These are phyloP conservation scores for Mesocricetus auratus DNA, from an alignment of 2,113 vertebrate species.

Conservation along the genomic window DNA sequence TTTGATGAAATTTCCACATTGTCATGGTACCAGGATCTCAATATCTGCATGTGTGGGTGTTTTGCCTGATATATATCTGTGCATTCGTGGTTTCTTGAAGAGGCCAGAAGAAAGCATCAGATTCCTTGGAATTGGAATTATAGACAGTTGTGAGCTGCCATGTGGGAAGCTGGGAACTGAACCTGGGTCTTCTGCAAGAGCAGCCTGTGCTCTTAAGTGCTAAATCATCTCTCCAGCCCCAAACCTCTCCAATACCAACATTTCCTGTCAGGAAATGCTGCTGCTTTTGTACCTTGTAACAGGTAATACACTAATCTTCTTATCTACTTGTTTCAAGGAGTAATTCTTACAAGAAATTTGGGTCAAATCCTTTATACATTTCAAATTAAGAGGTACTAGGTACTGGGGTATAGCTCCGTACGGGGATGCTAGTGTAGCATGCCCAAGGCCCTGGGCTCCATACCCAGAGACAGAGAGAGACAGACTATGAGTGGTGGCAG, in stretches of 20 bases:
- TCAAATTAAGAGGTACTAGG: background rate
- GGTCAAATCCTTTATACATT: background rate
- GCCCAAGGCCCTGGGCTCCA: background rate
- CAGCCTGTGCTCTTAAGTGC: background rate
- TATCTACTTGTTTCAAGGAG: background rate
- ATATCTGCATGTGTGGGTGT: background rate
- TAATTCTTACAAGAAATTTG: constrained; percentile 7
- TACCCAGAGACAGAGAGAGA: background rate
- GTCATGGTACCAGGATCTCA: background rate
- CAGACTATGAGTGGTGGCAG: background rate
- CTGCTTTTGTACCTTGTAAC: background rate
- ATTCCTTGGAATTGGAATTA: background rate
- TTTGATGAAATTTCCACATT: background rate
- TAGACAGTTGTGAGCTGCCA: background rate
- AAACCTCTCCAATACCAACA: background rate
- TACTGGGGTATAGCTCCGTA: background rate
- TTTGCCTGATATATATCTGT: background rate
- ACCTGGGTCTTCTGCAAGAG: background rate
- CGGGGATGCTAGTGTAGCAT: background rate
- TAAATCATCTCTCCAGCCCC: background rate
- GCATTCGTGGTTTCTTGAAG: background rate
- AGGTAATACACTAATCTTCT: background rate
- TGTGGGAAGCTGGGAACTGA: background rate
- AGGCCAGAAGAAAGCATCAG: background rate
- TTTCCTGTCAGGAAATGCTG: background rate